phyloP scores from a whole-genome alignment of 1,140 invertebrate genomes.

The Drosophila tropicalis region DNA sequence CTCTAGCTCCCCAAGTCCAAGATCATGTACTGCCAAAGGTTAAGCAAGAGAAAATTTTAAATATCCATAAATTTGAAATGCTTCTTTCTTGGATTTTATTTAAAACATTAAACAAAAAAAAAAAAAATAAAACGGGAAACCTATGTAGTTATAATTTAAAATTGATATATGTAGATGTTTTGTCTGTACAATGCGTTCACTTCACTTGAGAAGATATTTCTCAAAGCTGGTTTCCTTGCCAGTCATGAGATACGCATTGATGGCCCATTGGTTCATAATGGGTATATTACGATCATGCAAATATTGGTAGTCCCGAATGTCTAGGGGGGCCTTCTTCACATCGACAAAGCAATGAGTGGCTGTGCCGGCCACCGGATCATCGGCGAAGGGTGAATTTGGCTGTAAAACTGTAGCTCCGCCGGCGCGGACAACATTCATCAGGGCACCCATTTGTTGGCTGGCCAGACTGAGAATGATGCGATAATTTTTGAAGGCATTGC shows the following conservation, averaged over 20 bases:
- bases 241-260: conserved; percentile 73
- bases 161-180: neutral
- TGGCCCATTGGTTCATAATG: conserved; percentile 73
- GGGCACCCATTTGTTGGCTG: conserved; percentile 86
- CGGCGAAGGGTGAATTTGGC: conserved; percentile 63
- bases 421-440: conserved; percentile 88
- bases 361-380: conserved; percentile 18
- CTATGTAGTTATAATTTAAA: neutral
- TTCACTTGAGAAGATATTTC: conserved; percentile 46
- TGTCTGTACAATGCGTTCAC: neutral
- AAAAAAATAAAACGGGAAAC: neutral
- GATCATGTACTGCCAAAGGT: too few relatives aligned
- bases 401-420: conserved; percentile 88
- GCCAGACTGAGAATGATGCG: conserved; percentile 88
- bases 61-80: too few relatives aligned
- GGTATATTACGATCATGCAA: conserved; percentile 47
- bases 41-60: too few relatives aligned
- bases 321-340: conserved; percentile 62
- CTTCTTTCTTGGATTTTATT: too few relatives aligned
- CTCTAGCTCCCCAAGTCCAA: too few relatives aligned
- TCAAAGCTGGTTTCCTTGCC: conserved; percentile 65
- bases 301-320: conserved; percentile 37
- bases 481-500: conserved; percentile 87
- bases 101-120: neutral
- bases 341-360: conserved; percentile 79